These are phyloP conservation scores for Prosapia bicincta DNA, from an alignment of 2,888 invertebrate genomes.

Conservation along the genomic window DNA sequence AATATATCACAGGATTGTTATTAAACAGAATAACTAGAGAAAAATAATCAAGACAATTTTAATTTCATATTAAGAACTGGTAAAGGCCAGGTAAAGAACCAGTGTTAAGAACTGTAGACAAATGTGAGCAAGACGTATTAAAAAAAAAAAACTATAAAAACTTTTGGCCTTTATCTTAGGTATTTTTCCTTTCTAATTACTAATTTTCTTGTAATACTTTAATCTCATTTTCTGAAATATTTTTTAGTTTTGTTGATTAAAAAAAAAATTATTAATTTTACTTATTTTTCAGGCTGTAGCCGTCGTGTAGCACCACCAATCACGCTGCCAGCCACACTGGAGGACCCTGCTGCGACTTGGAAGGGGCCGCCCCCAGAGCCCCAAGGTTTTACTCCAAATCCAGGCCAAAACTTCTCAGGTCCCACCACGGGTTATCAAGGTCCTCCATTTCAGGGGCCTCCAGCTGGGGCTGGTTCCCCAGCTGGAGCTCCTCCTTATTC, in stretches of 20 bases:
- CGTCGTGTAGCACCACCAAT: conserved; percentile 67
- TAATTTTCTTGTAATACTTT: not conserved
- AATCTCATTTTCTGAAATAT: not conserved
- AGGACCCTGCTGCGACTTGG: conserved; percentile 59
- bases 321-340: conserved; percentile 69
- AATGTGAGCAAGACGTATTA: too few relatives aligned
- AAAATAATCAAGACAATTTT: too few relatives aligned
- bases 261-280: too few relatives aligned
- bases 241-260: too few relatives aligned
- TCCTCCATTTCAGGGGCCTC: conserved; percentile 61
- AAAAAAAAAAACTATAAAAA: too few relatives aligned
- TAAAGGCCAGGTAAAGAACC: too few relatives aligned
- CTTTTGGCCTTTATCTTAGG: too few relatives aligned
- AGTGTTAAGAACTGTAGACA: too few relatives aligned
- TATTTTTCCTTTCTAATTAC: too few relatives aligned
- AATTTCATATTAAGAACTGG: too few relatives aligned
- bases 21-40: too few relatives aligned
- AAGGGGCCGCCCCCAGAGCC: conserved; percentile 67
- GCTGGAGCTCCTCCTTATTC: conserved; percentile 68
- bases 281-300: conserved; percentile 67
- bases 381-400: conserved; percentile 51
- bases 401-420: conserved; percentile 57
- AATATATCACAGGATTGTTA: too few relatives aligned
- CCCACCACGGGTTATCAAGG: conserved; percentile 55
- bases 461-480: conserved; percentile 71